Percentiles rank a stretch among this genome's conserved stretches.
phyloP scores from a whole-genome alignment of 2,888 invertebrate species.

The Iphiclides podalirius region DNA sequence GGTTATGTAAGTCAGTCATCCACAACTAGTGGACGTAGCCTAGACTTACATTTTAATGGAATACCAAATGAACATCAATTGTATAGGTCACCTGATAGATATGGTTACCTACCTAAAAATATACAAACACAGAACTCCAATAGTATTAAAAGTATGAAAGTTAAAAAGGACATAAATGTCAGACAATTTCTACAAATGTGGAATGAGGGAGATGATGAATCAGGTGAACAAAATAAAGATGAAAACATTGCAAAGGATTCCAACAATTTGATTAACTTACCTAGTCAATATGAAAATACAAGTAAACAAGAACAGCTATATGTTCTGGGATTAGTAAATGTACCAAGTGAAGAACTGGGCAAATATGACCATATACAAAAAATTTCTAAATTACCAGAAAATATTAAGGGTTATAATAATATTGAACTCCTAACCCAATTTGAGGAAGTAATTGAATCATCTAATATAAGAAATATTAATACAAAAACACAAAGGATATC shows the following conservation, averaged over 20 bases:
- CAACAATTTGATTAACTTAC: slow-evolving; percentile 37
- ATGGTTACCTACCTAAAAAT: slow-evolving; percentile 43
- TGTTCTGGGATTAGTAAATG: slow-evolving; percentile 71
- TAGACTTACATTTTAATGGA: slow-evolving; percentile 54
- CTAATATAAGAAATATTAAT: slow-evolving; percentile 47
- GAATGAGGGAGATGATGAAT: slow-evolving; percentile 76
- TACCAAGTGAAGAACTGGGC: slow-evolving; percentile 67
- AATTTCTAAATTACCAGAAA: slow-evolving; percentile 73
- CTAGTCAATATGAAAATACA: slow-evolving; percentile 39
- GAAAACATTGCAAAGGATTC: slow-evolving; percentile 36
- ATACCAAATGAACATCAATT: slow-evolving; percentile 45
- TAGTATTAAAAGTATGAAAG: slow-evolving; percentile 41
- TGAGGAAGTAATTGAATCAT: slow-evolving; percentile 70
- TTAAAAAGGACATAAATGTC: slow-evolving; percentile 62
- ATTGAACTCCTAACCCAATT: slow-evolving; percentile 70
- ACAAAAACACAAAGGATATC: slow-evolving; percentile 39
- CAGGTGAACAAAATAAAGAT: slow-evolving; percentile 50
- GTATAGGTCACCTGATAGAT: slow-evolving; percentile 56
- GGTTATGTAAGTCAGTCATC: slow-evolving; percentile 75
- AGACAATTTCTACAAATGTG: slow-evolving; percentile 75
- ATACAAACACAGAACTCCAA: slow-evolving; percentile 31
- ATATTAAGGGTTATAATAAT: slow-evolving; percentile 73
- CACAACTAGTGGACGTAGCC: slow-evolving; percentile 63
- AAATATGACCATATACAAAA: slow-evolving; percentile 78
- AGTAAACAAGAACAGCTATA: slow-evolving; percentile 67